Evolutionary conservation across 2,888 invertebrate species (phyloP), one percentile per base, ranked within the genome.

Genomic region (Sepiola atlantica): DNA sequence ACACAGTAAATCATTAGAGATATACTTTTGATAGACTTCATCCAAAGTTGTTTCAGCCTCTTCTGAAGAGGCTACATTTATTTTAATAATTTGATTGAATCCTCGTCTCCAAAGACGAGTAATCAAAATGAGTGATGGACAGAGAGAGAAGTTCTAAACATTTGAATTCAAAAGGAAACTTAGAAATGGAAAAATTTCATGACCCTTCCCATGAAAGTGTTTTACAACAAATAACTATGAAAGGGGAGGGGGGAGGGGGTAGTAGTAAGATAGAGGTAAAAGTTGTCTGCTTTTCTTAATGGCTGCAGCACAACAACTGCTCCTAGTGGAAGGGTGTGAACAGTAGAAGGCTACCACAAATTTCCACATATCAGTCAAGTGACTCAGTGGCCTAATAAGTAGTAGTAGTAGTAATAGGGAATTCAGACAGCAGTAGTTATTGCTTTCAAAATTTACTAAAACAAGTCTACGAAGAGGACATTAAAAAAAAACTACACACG

Each of bases 281-380:
- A n/a, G 0, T 10, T 24, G 21, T 61, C 61, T 61, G 21, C 21
- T 61, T 21, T 61, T 21, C 77, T 32, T 4, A n/a, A 77, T 77
- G 77, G 18, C 77, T 77, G 77, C 77, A 77, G 45, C 45, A 45
- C 45, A 45, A 45, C 77, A n/a, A 77, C 77, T 32, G 77, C 61
- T 61, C 28, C 61, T 61, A 28, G 61, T 61, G n/a, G n/a, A 77
- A 77, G 77, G 77, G 77, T 77, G 77, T 77, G 77, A 77, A 77
- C 77, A 77, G 77, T 77, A 77, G 77, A n/a, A 77, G 32, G 77
- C 77, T 77, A 77, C 77, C 77, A 77, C 77, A 77, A 14, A 77
- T 77, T 77, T 77, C 77, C 77, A 77, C 77, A 77, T 77, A 77
- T 77, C 77, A 77, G 77, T 77, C 77, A 77, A 77, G n/a, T 77